Evolutionary conservation across 1,140 invertebrate genomes (phyloP).

Genomic region (Drosophila bipectinata): DNA sequence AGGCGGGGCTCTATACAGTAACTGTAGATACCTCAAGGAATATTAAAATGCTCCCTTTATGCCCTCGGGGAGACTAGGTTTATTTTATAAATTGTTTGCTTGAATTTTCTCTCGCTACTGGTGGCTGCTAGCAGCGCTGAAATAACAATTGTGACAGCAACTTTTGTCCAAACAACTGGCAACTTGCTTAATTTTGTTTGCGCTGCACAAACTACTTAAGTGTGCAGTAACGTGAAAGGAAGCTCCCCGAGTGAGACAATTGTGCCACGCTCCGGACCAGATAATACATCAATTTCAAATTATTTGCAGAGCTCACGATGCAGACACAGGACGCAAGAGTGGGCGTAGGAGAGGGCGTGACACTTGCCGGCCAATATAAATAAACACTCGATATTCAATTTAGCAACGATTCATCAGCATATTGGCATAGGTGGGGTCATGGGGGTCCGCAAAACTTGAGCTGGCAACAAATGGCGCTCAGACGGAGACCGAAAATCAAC

Average conservation of each 20-base stretch:
- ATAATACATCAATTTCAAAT: constrained; percentile 71
- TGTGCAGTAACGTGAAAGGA: constrained; percentile 25
- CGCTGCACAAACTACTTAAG: constrained; percentile 64
- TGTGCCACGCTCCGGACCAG: constrained; percentile 31
- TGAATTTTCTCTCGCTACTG: background rate
- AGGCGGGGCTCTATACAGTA: constrained; percentile 9
- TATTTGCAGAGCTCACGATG: constrained; percentile 33
- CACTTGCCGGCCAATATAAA: constrained; percentile 67
- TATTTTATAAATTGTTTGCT: constrained; percentile 43
- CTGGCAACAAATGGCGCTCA: constrained; percentile 75
- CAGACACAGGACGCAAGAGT: background rate
- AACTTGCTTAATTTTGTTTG: constrained; percentile 67
- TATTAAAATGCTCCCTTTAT: background rate
- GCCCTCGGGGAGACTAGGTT: constrained; percentile 4
- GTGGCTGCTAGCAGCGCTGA: constrained; percentile 9
- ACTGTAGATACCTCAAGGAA: background rate
- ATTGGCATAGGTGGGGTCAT: constrained; percentile 25
- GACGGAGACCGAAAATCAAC: constrained; percentile 75
- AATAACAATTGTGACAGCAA: constrained; percentile 47
- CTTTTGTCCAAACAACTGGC: constrained; percentile 53
- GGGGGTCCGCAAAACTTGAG: constrained; percentile 42
- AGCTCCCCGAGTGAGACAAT: constrained; percentile 21
- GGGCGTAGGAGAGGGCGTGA: constrained; percentile 23
- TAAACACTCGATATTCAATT: constrained; percentile 80
- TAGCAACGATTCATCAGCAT: constrained; percentile 71